phyloP scores from a whole-genome alignment of 2,797 vertebrate genomes.

The Sebastiscus tertius region DNA sequence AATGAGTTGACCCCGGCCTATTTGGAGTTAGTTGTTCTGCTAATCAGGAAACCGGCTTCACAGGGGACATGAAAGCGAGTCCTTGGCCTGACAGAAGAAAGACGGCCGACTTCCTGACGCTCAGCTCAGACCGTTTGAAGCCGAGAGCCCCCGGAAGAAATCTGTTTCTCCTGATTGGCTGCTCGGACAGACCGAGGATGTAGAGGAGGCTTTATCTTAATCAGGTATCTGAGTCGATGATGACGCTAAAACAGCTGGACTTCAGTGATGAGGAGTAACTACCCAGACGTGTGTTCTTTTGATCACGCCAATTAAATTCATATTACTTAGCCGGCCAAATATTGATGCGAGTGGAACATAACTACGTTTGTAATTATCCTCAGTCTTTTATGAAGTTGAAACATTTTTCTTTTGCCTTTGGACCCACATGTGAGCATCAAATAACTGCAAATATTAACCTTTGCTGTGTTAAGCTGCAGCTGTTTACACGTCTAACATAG shows the following conservation, averaged over 20 bases:
- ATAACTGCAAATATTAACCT: background rate
- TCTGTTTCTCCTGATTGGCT: slow-evolving; percentile 43
- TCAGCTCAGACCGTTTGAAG: slow-evolving; percentile 60
- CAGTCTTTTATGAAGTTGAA: background rate
- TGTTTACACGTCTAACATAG: background rate
- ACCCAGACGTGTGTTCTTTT: slow-evolving; percentile 18
- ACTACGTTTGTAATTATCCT: background rate
- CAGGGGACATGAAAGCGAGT: slow-evolving; percentile 60
- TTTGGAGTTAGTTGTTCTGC: slow-evolving; percentile 25
- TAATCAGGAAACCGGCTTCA: slow-evolving; percentile 67
- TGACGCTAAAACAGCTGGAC: slow-evolving; percentile 54
- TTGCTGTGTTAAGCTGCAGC: background rate
- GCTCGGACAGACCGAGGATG: slow-evolving; percentile 39
- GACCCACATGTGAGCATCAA: background rate
- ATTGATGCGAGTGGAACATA: background rate
- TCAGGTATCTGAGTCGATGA: slow-evolving; percentile 46
- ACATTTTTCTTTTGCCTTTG: background rate
- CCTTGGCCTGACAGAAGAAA: slow-evolving; percentile 52
- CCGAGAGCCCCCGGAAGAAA: slow-evolving; percentile 46
- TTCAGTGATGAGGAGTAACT: slow-evolving; percentile 14
- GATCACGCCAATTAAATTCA: slow-evolving; percentile 3
- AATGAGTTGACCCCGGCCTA: background rate
- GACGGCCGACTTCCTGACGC: slow-evolving; percentile 62
- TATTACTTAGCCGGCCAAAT: background rate
- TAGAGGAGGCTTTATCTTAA: slow-evolving; percentile 52